Evolutionary conservation across 2,888 invertebrate genomes (phyloP), one percentile per base, ranked within the genome.

Genomic region (Pilophorus perplexus): DNA sequence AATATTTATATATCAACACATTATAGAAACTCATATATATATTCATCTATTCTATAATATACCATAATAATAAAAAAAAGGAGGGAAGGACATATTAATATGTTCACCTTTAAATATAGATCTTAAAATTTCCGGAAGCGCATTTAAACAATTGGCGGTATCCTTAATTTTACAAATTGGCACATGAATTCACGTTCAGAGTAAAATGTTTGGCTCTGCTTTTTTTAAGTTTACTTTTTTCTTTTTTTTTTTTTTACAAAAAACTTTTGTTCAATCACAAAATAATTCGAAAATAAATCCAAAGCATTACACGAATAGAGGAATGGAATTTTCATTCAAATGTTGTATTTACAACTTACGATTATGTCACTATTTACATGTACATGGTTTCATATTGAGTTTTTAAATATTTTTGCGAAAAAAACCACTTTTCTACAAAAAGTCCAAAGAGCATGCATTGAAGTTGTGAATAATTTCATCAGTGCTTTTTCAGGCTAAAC

Each of bases 121-220:
- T 66, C 44, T 52, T 27, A 54, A 54, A 18, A 48, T 50, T 67
- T 65, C 44, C 67, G 69, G 69, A 69, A 69, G 69, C 69, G 69
- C 69, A 50, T 67, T 59, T 42, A 67, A 67, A 69, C 46, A 62
- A 59, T 65, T 67, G 59, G 64, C 67, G 48, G 20, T 46, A 62
- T 46, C 46, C 46, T 62, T 59, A 64, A 37, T 67, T 48, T 57
- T 59, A 62, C 44, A 3, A 67, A 64, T 67, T 68, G 69, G 69
- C 69, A 69, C 69, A 69, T 69, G 67, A 67, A 69, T 69, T 69
- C 69, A 69, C 69, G 54, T 52, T 28, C 37, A 28, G 65, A 67
- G 67, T 55, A 44, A 37, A 10, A 48, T 12, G 42, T 16, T n/a
- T n/a, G 18, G 42, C 38, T 64, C 37, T 38, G 54, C 25, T 46